Conservation (phyloP, 2,888 invertebrate species). For the Dromius quadrimaculatus region DNA sequence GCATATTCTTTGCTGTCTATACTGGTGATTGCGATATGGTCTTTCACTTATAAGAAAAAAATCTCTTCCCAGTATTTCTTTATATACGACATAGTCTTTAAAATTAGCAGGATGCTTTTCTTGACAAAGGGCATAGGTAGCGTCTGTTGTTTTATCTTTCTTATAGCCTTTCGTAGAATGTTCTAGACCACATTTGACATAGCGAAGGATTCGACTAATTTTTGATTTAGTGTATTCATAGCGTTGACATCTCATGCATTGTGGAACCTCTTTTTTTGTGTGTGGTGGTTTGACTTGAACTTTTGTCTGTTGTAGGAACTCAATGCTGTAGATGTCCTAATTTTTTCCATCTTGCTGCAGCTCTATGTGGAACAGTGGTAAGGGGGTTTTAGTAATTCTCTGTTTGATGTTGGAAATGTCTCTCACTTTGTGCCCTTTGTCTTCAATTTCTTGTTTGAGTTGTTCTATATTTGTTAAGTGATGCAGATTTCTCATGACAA, state of each 20-base stretch:
- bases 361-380: constrained; percentile 38
- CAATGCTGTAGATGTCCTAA: constrained; percentile 2
- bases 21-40: too few species aligned
- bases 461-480: constrained; percentile 21
- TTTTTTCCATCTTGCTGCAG: constrained; percentile 27
- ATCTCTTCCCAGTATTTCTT: constrained; percentile 39
- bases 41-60: too few species aligned
- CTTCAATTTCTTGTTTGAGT: constrained; percentile 12
- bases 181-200: not conserved
- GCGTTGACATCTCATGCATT: constrained; percentile 54
- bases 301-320: constrained; percentile 9
- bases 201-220: constrained; percentile 49
- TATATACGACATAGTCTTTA: constrained; percentile 37
- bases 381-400: not conserved
- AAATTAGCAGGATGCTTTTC: constrained; percentile 46
- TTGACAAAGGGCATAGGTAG: constrained; percentile 27
- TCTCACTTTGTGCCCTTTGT: constrained; percentile 29
- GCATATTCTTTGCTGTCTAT: too few species aligned
- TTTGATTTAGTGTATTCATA: constrained; percentile 57
- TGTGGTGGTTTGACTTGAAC: constrained; percentile 9
- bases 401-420: constrained; percentile 41
- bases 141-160: not conserved
- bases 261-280: constrained; percentile 28
- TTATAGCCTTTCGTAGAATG: not conserved
- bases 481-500: constrained; percentile 43